Evolutionary conservation across 2,797 vertebrate species (phyloP).

Genomic region (Syncerus caffer): DNA sequence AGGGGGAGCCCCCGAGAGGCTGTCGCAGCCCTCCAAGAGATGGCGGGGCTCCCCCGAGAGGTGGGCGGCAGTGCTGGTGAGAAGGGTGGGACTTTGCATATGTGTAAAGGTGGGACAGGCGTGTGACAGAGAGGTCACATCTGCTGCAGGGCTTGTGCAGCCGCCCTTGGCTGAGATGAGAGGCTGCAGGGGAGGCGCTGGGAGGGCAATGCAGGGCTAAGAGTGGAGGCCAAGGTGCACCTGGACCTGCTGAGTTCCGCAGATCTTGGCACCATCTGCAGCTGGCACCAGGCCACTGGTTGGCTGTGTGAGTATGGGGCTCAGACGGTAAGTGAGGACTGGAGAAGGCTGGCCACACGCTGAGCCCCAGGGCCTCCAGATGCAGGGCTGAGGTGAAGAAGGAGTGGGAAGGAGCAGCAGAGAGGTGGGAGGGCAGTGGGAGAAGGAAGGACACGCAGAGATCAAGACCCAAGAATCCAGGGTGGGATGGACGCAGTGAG

Average conservation of each 20-base stretch:
- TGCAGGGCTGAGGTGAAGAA: not conserved
- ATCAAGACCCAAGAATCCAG: not conserved
- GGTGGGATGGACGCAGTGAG: fast-evolving
- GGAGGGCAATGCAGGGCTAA: not conserved
- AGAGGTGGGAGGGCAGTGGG: too few relatives aligned
- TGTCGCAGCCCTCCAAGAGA: not conserved
- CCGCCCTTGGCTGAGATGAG: not conserved
- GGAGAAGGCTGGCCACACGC: not conserved
- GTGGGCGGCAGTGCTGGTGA: fast-evolving
- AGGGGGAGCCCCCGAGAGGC: not conserved
- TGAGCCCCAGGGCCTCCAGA: not conserved
- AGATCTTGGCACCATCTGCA: not conserved
- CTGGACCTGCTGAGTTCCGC: not conserved
- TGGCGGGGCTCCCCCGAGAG: not conserved
- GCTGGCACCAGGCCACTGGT: not conserved
- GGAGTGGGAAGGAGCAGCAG: not conserved
- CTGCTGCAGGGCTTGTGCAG: not conserved
- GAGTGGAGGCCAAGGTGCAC: too few relatives aligned
- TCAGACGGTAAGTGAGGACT: not conserved
- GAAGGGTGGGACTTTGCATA: fast-evolving
- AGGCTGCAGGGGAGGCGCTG: fast-evolving
- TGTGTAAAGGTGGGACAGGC: not conserved
- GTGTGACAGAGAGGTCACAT: not conserved
- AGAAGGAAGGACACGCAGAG: not conserved
- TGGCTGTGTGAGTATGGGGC: not conserved